These are phyloP conservation scores for Mercenaria mercenaria DNA, from an alignment of 1,140 invertebrate species.

Conservation along the genomic window DNA sequence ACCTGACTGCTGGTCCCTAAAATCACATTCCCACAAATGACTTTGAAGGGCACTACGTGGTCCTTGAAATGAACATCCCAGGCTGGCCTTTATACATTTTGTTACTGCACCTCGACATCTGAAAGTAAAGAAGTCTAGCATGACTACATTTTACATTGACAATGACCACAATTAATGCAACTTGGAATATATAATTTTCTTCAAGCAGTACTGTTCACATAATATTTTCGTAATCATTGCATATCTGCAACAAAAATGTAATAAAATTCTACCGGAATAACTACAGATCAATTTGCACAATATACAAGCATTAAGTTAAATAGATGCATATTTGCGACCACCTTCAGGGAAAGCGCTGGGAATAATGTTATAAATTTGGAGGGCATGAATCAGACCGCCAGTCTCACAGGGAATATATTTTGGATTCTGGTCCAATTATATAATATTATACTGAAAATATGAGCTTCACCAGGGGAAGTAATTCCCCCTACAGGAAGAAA, in stretches of 20 bases:
- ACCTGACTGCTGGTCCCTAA: constrained; percentile 83
- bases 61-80: constrained; percentile 86
- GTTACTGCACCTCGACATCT: constrained; percentile 85
- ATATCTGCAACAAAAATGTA: too few relatives aligned
- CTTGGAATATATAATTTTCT: too few relatives aligned
- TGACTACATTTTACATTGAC: neutral
- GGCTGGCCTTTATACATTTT: constrained; percentile 82
- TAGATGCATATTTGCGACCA: neutral
- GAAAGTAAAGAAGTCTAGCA: constrained; percentile 53
- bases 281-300: neutral
- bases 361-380: neutral
- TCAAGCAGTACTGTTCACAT: too few relatives aligned
- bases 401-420: too few relatives aligned
- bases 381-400: too few relatives aligned
- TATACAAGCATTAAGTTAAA: neutral
- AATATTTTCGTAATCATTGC: too few relatives aligned
- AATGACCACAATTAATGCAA: too few relatives aligned
- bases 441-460: too few relatives aligned
- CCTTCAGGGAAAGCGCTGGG: neutral
- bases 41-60: constrained; percentile 85
- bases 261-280: too few relatives aligned
- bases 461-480: too few relatives aligned
- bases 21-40: constrained; percentile 85
- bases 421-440: too few relatives aligned
- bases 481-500: too few relatives aligned